Evolutionary conservation across 2,888 invertebrate genomes (phyloP).

Genomic region (Drosophila siamana): DNA sequence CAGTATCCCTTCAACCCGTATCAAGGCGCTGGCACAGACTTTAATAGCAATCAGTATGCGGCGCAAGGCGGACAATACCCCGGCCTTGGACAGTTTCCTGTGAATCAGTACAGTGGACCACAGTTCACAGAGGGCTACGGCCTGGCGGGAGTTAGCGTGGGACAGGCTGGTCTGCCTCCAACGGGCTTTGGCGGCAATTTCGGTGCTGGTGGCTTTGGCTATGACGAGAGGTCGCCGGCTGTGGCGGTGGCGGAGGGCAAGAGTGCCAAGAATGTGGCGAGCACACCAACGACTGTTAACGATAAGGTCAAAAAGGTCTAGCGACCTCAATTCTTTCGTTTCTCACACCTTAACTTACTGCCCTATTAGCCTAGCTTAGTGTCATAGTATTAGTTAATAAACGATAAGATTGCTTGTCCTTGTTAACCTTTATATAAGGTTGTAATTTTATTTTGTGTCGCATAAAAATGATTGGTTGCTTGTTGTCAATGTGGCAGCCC

Average conservation of each 20-base stretch:
- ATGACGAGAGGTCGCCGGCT: conserved; percentile 64
- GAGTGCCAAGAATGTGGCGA: conserved; percentile 59
- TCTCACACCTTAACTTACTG: background rate
- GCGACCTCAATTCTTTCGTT: background rate
- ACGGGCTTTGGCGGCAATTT: conserved; percentile 48
- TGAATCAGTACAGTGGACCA: conserved; percentile 51
- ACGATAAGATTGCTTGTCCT: background rate
- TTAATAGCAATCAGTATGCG: conserved; percentile 41
- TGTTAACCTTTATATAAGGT: conserved; percentile 29
- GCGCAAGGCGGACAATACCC: conserved; percentile 44
- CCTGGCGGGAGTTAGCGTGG: conserved; percentile 46
- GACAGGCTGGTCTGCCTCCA: conserved; percentile 46
- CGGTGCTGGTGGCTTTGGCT: conserved; percentile 53
- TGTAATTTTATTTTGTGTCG: too few relatives aligned
- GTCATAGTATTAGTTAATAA: conserved; percentile 52
- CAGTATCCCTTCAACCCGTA: conserved; percentile 49
- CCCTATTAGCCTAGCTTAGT: conserved; percentile 26
- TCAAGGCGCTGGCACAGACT: conserved; percentile 45
- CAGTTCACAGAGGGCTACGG: conserved; percentile 82
- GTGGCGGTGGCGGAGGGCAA: conserved; percentile 65
- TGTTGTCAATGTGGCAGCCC: too few relatives aligned
- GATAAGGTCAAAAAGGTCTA: conserved; percentile 75
- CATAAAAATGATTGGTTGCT: too few relatives aligned
- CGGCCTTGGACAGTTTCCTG: conserved; percentile 61
- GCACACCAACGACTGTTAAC: conserved; percentile 53